Percentiles rank a stretch among this genome's conserved stretches.
phyloP scores from a whole-genome alignment of 2,113 vertebrate species.

The Lepus europaeus region DNA sequence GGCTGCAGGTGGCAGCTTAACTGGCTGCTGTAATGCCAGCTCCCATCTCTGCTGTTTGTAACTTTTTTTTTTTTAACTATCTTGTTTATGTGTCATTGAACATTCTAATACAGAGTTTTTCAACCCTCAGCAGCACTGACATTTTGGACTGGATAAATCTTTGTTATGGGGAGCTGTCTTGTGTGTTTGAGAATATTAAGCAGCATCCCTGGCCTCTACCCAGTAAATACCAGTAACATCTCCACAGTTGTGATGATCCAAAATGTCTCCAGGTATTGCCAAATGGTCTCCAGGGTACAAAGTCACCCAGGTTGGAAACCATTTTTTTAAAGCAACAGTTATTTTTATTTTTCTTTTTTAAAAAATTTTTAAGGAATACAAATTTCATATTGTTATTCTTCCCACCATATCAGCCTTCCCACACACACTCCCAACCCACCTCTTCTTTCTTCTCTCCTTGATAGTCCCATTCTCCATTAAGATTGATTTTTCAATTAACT shows the following conservation, averaged over 20 bases:
- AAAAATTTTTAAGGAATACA: too few relatives aligned
- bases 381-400: too few relatives aligned
- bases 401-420: too few relatives aligned
- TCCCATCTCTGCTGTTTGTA: too few relatives aligned
- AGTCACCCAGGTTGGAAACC: not conserved
- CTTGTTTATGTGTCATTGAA: constrained; percentile 26
- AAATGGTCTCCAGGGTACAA: not conserved
- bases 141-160: not conserved
- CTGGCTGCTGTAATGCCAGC: too few relatives aligned
- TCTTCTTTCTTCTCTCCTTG: too few relatives aligned
- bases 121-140: not conserved
- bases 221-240: not conserved
- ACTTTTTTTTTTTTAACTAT: not conserved
- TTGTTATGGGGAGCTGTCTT: not conserved
- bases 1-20: too few relatives aligned
- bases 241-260: not conserved
- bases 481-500: too few relatives aligned
- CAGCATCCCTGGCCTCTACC: not conserved
- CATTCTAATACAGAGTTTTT: constrained; percentile 33
- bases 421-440: too few relatives aligned
- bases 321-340: constrained; percentile 25
- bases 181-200: not conserved
- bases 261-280: not conserved
- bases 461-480: too few relatives aligned
- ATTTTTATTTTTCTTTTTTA: not conserved